Percentiles rank a stretch among this genome's conserved stretches.
Conservation (phyloP, 1,140 invertebrate species). For the Drosophila miranda region DNA sequence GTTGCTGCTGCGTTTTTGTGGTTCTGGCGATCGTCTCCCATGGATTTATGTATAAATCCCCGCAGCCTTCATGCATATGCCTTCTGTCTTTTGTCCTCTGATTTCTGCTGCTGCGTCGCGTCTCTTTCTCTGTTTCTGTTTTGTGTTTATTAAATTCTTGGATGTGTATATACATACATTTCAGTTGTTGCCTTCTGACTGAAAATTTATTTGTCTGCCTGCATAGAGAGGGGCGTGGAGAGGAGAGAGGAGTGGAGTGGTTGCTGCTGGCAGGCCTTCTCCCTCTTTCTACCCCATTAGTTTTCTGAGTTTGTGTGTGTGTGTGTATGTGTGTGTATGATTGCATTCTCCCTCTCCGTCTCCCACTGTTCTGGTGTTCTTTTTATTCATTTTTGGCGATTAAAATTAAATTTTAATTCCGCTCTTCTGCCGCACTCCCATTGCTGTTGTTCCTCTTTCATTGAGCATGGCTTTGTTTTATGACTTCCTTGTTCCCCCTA, state of each 20-base stretch:
- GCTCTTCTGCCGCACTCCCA: constrained; percentile 34
- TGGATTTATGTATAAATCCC: constrained; percentile 60
- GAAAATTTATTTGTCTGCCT: constrained; percentile 75
- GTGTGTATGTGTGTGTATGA: constrained; percentile 19
- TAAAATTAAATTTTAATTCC: constrained; percentile 78
- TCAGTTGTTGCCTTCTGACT: constrained; percentile 53
- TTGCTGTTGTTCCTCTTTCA: constrained; percentile 46
- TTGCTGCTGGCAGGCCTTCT: neutral
- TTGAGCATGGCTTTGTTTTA: constrained; percentile 69
- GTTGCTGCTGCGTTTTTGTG: constrained; percentile 44
- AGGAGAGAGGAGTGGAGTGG: too few relatives aligned
- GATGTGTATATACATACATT: constrained; percentile 41
- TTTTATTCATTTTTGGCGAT: constrained; percentile 70
- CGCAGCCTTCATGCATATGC: constrained; percentile 47
- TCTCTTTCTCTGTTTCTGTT: constrained; percentile 11
- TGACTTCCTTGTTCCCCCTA: constrained; percentile 61
- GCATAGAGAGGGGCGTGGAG: constrained; percentile 17
- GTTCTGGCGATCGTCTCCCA: constrained; percentile 57
- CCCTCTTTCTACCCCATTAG: constrained; percentile 1
- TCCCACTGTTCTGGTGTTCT: constrained; percentile 14
- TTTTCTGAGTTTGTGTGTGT: neutral
- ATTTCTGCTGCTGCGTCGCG: constrained; percentile 8
- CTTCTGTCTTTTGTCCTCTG: constrained; percentile 33
- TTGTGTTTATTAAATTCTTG: constrained; percentile 72
- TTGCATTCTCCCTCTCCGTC: constrained; percentile 2